phyloP scores from a whole-genome alignment of 2,797 vertebrate genomes.

The Sebastes hubbsi region DNA sequence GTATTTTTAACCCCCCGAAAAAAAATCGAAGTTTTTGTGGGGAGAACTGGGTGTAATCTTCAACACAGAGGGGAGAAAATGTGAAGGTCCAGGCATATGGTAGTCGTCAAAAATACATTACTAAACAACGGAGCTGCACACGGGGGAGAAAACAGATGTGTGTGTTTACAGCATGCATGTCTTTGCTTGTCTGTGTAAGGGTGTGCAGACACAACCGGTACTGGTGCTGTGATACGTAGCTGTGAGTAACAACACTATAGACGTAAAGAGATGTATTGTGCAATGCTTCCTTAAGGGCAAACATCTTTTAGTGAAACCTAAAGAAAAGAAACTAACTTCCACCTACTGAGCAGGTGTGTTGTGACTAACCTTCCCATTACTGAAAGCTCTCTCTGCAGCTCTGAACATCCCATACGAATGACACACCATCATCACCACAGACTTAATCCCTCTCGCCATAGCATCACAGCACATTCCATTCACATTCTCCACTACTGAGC shows the following conservation, averaged over 20 bases:
- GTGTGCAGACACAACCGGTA: neutral
- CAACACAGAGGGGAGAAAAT: neutral
- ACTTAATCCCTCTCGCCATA: conserved; percentile 6
- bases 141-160: conserved; percentile 36
- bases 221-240: neutral
- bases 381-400: neutral
- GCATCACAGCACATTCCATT: conserved; percentile 29
- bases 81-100: conserved; percentile 1
- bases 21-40: neutral
- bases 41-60: neutral
- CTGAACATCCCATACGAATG: neutral
- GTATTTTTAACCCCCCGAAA: conserved; percentile 1
- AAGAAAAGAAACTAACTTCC: neutral
- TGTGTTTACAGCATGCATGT: conserved; percentile 34
- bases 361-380: neutral
- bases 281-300: neutral
- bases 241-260: neutral
- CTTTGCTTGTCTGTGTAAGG: neutral
- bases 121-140: conserved; percentile 26
- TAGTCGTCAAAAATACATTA: conserved; percentile 25
- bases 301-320: neutral
- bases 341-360: neutral
- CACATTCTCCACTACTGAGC: conserved; percentile 6
- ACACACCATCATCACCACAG: neutral
- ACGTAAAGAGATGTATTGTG: neutral